phyloP scores from a whole-genome alignment of 2,797 vertebrate genomes.

The Ara ararauna region DNA sequence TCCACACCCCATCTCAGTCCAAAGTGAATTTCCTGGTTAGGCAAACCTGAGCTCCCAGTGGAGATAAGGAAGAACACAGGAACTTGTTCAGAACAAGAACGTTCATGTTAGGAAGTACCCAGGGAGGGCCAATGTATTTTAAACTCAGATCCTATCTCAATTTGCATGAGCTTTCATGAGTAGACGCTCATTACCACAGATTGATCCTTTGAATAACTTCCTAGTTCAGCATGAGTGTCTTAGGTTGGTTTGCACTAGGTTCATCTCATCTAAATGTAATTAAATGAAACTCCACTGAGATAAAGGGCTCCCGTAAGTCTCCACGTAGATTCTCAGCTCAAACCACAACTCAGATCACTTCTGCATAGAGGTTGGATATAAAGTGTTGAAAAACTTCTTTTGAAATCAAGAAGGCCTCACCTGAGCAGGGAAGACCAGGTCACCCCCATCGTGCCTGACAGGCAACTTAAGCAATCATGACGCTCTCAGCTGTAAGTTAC shows the following conservation, averaged over 20 bases:
- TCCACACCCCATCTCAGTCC: background rate
- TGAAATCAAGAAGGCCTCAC: fast-evolving
- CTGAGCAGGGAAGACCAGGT: background rate
- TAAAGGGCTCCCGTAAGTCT: background rate
- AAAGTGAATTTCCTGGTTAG: slow-evolving; percentile 33
- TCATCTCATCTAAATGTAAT: background rate
- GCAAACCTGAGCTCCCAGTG: background rate
- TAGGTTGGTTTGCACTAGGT: background rate
- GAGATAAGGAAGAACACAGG: slow-evolving; percentile 14
- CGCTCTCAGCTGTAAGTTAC: background rate
- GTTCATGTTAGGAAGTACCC: background rate
- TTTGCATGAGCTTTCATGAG: slow-evolving; percentile 27
- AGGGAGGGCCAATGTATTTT: background rate
- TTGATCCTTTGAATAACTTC: background rate
- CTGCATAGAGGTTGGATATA: background rate
- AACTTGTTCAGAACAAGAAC: slow-evolving; percentile 43
- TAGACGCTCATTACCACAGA: background rate
- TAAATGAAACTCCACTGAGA: background rate
- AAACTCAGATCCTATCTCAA: background rate
- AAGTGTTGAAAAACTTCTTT: background rate
- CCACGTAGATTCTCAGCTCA: background rate
- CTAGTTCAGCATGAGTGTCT: background rate
- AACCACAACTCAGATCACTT: background rate
- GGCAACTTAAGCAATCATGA: background rate
- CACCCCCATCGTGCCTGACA: background rate